Conservation (phyloP, 2,888 invertebrate species). For the Kryphioiulus occultus region DNA sequence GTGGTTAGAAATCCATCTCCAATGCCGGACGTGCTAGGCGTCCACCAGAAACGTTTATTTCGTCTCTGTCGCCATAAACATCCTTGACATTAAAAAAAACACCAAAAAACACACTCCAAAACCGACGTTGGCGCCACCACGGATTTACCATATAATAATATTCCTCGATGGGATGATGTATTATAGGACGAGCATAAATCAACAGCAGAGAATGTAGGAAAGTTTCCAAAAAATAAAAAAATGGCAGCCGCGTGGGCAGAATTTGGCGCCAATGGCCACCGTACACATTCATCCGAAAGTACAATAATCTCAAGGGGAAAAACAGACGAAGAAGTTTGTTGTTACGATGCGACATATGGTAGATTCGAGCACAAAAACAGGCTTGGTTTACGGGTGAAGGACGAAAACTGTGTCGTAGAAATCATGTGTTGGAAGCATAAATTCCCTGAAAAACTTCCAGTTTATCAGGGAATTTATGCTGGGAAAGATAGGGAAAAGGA, state of each 20-base stretch:
- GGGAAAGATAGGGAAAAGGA: background rate
- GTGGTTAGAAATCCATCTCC: background rate
- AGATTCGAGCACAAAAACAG: background rate
- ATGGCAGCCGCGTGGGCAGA: conserved; percentile 1
- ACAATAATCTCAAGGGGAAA: conserved; percentile 29
- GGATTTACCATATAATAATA: conserved; percentile 26
- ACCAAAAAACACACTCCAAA: conserved; percentile 28
- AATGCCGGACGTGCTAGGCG: conserved; percentile 19
- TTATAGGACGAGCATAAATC: conserved; percentile 27
- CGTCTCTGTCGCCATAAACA: conserved; percentile 6
- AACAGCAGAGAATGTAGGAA: conserved; percentile 29
- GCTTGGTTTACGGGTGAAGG: background rate
- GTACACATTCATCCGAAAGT: background rate
- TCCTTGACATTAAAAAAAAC: conserved; percentile 38
- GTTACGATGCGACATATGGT: background rate
- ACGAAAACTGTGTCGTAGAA: background rate
- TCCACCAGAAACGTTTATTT: conserved; percentile 10
- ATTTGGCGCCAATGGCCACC: conserved; percentile 31
- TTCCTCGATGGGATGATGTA: conserved; percentile 19
- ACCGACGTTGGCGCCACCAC: background rate
- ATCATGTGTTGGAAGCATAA: background rate
- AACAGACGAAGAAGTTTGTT: background rate
- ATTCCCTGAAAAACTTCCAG: no score
- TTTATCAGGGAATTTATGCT: background rate
- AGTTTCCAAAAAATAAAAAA: background rate